Conservation (phyloP, 2,888 invertebrate genomes). For the Acanthopleura granulata region DNA sequence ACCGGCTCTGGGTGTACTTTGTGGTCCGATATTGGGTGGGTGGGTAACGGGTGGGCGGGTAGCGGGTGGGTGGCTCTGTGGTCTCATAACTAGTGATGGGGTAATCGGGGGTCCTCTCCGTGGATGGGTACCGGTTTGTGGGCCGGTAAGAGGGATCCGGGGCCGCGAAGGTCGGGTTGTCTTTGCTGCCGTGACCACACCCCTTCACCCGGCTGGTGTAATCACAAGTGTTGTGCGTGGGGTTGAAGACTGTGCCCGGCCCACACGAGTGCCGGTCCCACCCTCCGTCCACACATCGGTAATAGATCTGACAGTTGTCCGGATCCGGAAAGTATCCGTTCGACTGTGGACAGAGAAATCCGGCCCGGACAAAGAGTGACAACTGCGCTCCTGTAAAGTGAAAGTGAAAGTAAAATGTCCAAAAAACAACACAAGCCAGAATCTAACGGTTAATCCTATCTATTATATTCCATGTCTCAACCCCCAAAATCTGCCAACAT, state of each 20-base stretch:
- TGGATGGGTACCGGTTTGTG: not conserved
- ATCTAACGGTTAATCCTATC: no score
- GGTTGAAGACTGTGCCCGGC: slow-evolving; percentile 7
- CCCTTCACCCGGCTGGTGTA: not conserved
- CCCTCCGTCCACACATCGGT: slow-evolving; percentile 4
- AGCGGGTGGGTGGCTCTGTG: not conserved
- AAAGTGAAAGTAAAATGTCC: no score
- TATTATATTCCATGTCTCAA: no score
- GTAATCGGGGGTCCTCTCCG: not conserved
- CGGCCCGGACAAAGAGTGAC: not conserved
- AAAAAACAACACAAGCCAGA: no score
- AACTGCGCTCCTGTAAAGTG: not conserved
- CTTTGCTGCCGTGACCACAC: not conserved
- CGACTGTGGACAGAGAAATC: slow-evolving; percentile 7
- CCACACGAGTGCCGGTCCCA: slow-evolving; percentile 14
- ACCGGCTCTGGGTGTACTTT: not conserved
- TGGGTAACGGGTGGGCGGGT: not conserved
- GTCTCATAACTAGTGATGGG: not conserved
- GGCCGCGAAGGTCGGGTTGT: not conserved
- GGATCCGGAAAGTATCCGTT: slow-evolving; percentile 10
- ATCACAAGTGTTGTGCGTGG: slow-evolving; percentile 3
- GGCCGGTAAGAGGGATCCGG: not conserved
- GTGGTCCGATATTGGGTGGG: not conserved
- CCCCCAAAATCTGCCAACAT: no score
- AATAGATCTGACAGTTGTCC: slow-evolving; percentile 7